Evolutionary conservation across 2,888 invertebrate genomes (phyloP), one percentile per base, ranked within the genome.

Genomic region (Phrixothrix hirtus): DNA sequence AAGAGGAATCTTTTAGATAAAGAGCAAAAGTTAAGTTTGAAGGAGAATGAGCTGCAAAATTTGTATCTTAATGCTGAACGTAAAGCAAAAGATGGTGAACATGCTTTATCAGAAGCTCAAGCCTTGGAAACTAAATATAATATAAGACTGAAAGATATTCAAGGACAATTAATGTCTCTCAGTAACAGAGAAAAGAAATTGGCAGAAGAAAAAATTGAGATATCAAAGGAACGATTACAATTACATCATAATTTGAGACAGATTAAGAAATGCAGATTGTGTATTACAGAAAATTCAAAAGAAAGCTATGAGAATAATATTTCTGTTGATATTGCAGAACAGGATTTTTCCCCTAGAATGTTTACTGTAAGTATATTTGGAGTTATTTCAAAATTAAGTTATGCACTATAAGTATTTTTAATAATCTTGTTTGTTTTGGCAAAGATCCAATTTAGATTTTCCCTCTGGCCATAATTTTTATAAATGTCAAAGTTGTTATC

Each of bases 401-500:
- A 21, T 21, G 21, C 3, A 21, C n/a, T 21, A 21, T 21, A 5
- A 5, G 21, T 7, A 21, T 21, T 21, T 21, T 21, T 21, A n/a
- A 7, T 21, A 7, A 5, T 21, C 21, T 7, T 21, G 3, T 21
- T 7, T 21, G 7, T 7, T 21, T 21, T 36, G 55, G 42, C 79
- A 92, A 92, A 83, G 83, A 51, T 85, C 88, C 1, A 92, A 92
- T 70, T 85, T 86, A 2, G 89, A 90, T 65, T 78, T 93, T 38
- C 91, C 92, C 4, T n/a, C n/a, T n/a, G n/a, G n/a, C n/a, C n/a
- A n/a, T n/a, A n/a, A n/a, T n/a, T n/a, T n/a, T n/a, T n/a, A n/a
- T n/a, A n/a, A n/a, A n/a, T n/a, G n/a, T n/a, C n/a, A n/a, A n/a
- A n/a, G n/a, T n/a, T n/a, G n/a, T n/a, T n/a, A n/a, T n/a, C n/a